Conservation (phyloP, 2,113 vertebrate species). For the Uria lomvia region DNA sequence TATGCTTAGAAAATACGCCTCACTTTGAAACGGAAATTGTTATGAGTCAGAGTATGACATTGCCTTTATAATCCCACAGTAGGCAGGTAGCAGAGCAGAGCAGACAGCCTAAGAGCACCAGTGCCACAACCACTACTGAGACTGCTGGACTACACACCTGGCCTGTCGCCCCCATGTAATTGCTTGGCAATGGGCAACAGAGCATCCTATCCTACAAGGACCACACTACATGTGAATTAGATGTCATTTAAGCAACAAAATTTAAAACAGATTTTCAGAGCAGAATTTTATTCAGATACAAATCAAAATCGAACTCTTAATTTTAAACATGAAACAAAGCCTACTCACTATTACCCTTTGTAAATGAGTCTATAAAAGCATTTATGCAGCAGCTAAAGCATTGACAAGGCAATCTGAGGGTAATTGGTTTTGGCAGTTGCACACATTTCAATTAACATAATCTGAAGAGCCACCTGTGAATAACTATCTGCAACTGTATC, state of each 20-base stretch:
- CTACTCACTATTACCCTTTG: background rate
- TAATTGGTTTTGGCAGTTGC: background rate
- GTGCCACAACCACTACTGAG: background rate
- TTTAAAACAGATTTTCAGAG: background rate
- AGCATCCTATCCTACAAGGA: background rate
- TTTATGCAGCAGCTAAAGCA: constrained; percentile 12
- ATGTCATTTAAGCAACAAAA: background rate
- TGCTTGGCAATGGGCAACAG: background rate
- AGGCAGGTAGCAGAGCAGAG: background rate
- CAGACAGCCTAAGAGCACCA: background rate
- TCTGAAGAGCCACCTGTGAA: background rate
- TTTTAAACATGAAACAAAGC: background rate
- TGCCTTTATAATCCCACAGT: background rate
- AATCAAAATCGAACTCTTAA: background rate
- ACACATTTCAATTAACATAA: constrained; percentile 12
- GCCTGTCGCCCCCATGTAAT: background rate
- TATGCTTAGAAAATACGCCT: background rate
- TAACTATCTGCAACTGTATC: background rate
- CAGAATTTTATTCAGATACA: background rate
- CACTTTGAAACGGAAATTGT: background rate
- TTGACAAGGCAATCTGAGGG: background rate
- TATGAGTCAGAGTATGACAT: background rate
- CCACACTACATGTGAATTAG: background rate
- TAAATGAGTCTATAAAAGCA: background rate
- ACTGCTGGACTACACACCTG: background rate